phyloP scores from a whole-genome alignment of 1,140 invertebrate genomes.

The Drosophila sucinea region DNA sequence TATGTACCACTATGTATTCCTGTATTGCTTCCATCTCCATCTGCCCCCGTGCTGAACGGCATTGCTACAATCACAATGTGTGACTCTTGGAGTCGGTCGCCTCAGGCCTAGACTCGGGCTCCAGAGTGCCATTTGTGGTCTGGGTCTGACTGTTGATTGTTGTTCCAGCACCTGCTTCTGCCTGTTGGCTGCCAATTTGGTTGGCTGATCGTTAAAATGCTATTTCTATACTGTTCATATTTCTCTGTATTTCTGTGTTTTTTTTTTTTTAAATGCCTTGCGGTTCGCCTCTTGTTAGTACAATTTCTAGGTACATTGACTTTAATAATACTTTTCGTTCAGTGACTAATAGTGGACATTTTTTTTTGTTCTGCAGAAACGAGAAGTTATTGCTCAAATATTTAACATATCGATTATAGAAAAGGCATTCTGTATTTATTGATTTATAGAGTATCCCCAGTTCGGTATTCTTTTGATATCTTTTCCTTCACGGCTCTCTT shows the following conservation, averaged over 20 bases:
- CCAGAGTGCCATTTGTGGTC: constrained; percentile 41
- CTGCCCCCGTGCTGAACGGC: background rate
- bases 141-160: constrained; percentile 50
- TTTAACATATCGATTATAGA: too few species aligned
- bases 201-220: constrained; percentile 49
- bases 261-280: background rate
- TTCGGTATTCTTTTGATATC: constrained; percentile 40
- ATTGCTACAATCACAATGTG: constrained; percentile 11
- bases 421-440: too few species aligned
- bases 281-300: background rate
- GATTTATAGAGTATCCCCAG: constrained; percentile 28
- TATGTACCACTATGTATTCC: background rate
- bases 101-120: constrained; percentile 32
- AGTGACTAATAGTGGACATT: background rate
- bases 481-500: constrained; percentile 32
- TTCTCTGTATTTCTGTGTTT: background rate
- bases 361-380: constrained; percentile 7
- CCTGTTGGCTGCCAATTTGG: constrained; percentile 18
- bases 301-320: background rate
- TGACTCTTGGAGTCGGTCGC: constrained; percentile 35
- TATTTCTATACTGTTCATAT: constrained; percentile 27
- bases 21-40: constrained; percentile 22
- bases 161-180: constrained; percentile 61
- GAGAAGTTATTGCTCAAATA: too few species aligned
- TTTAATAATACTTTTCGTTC: background rate